Evolutionary conservation across 2,797 vertebrate species (phyloP).

Genomic region (Leptatherina wallacei): DNA sequence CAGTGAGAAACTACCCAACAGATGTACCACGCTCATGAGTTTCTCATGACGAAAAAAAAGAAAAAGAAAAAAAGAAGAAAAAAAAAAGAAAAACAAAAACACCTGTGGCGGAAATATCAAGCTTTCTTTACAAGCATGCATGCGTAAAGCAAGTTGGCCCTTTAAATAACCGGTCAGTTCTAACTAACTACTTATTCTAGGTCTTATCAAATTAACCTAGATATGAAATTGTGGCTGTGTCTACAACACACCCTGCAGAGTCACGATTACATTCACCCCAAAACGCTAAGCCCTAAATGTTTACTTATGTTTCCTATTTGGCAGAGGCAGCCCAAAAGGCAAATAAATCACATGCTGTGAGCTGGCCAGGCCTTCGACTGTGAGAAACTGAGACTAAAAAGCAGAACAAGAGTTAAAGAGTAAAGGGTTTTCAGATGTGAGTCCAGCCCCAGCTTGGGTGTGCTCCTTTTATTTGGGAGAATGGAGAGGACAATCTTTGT

Average conservation of each 20-base stretch:
- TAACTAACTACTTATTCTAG: slow-evolving; percentile 55
- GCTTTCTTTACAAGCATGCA: slow-evolving; percentile 28
- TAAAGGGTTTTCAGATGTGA: slow-evolving; percentile 86
- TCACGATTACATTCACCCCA: slow-evolving; percentile 75
- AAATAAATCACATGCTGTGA: slow-evolving; percentile 87
- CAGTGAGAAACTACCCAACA: slow-evolving; percentile 45
- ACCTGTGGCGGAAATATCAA: slow-evolving; percentile 29
- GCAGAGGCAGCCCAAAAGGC: slow-evolving; percentile 81
- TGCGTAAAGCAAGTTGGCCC: slow-evolving; percentile 22
- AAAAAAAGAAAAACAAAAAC: slow-evolving; percentile 35
- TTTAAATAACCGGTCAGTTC: slow-evolving; percentile 65
- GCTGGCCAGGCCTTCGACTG: slow-evolving; percentile 80
- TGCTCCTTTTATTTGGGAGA: slow-evolving; percentile 83
- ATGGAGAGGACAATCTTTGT: slow-evolving; percentile 78
- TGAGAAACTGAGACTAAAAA: slow-evolving; percentile 84
- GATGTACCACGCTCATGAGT: slow-evolving; percentile 28
- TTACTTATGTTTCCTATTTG: slow-evolving; percentile 88
- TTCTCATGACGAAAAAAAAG: slow-evolving; percentile 7
- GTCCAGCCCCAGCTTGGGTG: slow-evolving; percentile 84
- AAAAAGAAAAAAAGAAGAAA: neutral
- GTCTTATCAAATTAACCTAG: slow-evolving; percentile 65
- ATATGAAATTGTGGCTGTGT: slow-evolving; percentile 69
- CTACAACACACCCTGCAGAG: slow-evolving; percentile 67
- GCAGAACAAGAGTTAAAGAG: slow-evolving; percentile 82
- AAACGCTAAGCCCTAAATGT: slow-evolving; percentile 82